phyloP scores from a whole-genome alignment of 2,113 vertebrate species.

The Manacus vitellinus region DNA sequence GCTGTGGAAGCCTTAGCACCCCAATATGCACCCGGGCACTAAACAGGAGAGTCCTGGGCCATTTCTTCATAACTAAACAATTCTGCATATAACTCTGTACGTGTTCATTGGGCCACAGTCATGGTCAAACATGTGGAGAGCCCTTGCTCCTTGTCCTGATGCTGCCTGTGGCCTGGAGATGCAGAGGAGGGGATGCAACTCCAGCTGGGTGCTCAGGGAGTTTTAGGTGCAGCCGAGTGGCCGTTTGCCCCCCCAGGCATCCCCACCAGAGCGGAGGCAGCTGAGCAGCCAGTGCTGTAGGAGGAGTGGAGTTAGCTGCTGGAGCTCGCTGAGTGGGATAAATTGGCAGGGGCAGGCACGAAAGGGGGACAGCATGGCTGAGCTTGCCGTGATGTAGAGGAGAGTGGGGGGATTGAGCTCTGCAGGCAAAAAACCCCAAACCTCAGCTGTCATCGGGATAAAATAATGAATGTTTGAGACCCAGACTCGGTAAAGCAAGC shows the following conservation, averaged over 20 bases:
- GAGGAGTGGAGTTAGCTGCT: not conserved
- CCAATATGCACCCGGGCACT: not conserved
- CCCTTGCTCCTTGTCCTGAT: fast-evolving
- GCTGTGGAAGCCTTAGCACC: not conserved
- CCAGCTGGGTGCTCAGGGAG: fast-evolving
- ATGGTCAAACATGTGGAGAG: not conserved
- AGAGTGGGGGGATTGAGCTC: not conserved
- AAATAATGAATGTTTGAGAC: constrained; percentile 16
- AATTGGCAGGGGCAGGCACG: not conserved
- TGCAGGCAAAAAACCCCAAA: constrained; percentile 29
- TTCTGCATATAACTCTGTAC: not conserved
- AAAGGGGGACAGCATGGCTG: fast-evolving
- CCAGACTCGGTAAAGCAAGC: not conserved
- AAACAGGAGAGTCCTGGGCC: not conserved
- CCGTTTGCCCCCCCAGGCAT: not conserved
- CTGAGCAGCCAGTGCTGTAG: fast-evolving
- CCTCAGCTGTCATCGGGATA: constrained; percentile 42
- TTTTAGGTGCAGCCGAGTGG: not conserved
- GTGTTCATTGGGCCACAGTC: not conserved
- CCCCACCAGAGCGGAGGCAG: fast-evolving
- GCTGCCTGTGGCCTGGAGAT: not conserved
- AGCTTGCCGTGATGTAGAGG: not conserved
- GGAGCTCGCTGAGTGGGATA: fast-evolving
- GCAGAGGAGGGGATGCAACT: not conserved
- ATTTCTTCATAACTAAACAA: not conserved